These are phyloP conservation scores for Actinernus sp. DNA, from an alignment of 92 coral and sea anemone genomes.

Conservation along the genomic window DNA sequence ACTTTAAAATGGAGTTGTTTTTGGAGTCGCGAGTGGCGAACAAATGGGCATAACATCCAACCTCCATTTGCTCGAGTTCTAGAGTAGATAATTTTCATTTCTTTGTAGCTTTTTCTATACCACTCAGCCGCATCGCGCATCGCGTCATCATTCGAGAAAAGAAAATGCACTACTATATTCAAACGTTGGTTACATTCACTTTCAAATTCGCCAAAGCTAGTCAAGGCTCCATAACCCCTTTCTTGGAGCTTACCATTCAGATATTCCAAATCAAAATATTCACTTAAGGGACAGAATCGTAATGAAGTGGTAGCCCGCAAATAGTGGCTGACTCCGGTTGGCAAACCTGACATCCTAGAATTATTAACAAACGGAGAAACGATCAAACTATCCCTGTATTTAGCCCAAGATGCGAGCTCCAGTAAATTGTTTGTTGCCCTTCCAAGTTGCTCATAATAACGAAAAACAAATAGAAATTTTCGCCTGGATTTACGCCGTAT, in stretches of 20 bases:
- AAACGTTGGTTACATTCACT: constrained; percentile 75
- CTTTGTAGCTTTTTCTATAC: constrained; percentile 74
- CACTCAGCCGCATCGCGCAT: constrained; percentile 75
- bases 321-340: constrained; percentile 86
- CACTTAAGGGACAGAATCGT: constrained; percentile 72
- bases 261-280: constrained; percentile 71
- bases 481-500: constrained; percentile 32
- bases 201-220: constrained; percentile 80
- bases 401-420: constrained; percentile 91
- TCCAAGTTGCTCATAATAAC: constrained; percentile 97
- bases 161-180: constrained; percentile 88
- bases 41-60: constrained; percentile 88
- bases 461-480: constrained; percentile 92
- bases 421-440: constrained; percentile 90
- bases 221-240: constrained; percentile 80
- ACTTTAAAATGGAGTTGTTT: constrained; percentile 91
- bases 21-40: constrained; percentile 81
- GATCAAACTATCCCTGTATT: constrained; percentile 70
- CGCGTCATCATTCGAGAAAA: constrained; percentile 61
- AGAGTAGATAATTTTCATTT: constrained; percentile 66
- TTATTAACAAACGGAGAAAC: constrained; percentile 98
- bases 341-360: constrained; percentile 95
- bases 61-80: constrained; percentile 70
- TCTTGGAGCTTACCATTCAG: constrained; percentile 65
- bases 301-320: constrained; percentile 49